Evolutionary conservation across 2,888 invertebrate species (phyloP), one percentile per base, ranked within the genome.

Genomic region (Strigamia crassipes): DNA sequence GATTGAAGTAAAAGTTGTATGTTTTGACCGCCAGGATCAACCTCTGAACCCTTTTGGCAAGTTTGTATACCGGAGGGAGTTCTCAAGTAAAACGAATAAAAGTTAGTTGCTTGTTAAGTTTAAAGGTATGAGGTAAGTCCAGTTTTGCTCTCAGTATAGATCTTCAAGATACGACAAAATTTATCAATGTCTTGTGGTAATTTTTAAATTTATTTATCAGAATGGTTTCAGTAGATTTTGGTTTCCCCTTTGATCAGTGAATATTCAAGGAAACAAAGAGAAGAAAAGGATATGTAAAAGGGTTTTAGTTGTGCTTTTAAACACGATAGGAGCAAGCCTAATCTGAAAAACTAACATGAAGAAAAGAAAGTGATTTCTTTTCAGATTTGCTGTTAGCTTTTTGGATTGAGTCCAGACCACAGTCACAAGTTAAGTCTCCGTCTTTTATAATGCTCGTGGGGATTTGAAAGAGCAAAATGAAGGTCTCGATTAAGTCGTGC

Each of bases 301-400:
- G n/a, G 5, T 56, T 56, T 56, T 56, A 56, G n/a, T 56, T 56
- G 56, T 56, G 56, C 18, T 56, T 56, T 56, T 56, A 56, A 56
- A 56, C 56, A 18, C 18, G n/a, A 9, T 56, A 56, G 56, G n/a
- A 56, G 56, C 21, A 4, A 18, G 21, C 18, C 18, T 56, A 56
- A 56, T 56, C 56, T 18, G 18, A 56, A 56, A 56, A 56, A 56
- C 56, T 56, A 56, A 56, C 56, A 56, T n/a, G 56, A 56, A 56
- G 56, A 56, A 56, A 56, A 56, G 56, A 56, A 56, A 56, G 56
- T 56, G 56, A 56, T 56, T 56, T 56, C 56, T 56, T 18, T 56
- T 56, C 56, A 56, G 56, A 56, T 56, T 56, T 56, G 56, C 56
- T 56, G 56, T 56, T 56, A 56, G 56, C 56, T 56, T 56, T 56